phyloP scores from a whole-genome alignment of 1,140 invertebrate species.

The Drosophila sproati region DNA sequence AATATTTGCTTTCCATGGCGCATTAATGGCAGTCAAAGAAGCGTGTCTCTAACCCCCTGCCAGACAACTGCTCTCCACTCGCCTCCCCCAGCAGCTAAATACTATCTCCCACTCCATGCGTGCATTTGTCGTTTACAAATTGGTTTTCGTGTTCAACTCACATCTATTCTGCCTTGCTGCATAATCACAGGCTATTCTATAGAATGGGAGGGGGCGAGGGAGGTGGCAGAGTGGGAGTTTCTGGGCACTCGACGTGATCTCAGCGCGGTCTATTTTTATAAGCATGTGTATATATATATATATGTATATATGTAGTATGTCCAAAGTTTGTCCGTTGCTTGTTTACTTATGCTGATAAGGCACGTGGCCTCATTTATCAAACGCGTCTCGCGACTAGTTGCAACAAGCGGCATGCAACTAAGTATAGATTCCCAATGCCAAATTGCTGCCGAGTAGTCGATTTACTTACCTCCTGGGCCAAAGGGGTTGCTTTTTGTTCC shows the following conservation, averaged over 20 bases:
- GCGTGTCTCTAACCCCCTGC: slow-evolving; percentile 35
- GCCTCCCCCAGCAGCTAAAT: background rate
- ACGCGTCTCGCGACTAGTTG: slow-evolving; percentile 52
- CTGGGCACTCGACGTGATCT: slow-evolving; percentile 58
- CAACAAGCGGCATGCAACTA: slow-evolving; percentile 74
- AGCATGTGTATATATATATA: background rate
- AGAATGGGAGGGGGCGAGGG: background rate
- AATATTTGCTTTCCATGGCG: slow-evolving; percentile 68
- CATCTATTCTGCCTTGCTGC: slow-evolving; percentile 75
- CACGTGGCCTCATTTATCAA: slow-evolving; percentile 82
- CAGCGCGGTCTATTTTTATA: slow-evolving; percentile 62
- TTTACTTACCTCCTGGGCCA: slow-evolving; percentile 27
- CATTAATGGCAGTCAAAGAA: slow-evolving; percentile 73
- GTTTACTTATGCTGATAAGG: slow-evolving; percentile 73
- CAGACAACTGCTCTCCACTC: background rate
- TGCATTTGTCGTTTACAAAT: slow-evolving; percentile 81
- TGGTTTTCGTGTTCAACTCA: slow-evolving; percentile 76
- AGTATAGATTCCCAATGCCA: slow-evolving; percentile 39
- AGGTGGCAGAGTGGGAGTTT: background rate
- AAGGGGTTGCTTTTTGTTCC: slow-evolving; percentile 46
- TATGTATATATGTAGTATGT: slow-evolving; percentile 21
- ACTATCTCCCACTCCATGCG: slow-evolving; percentile 20
- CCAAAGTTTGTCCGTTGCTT: slow-evolving; percentile 54
- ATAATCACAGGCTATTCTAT: slow-evolving; percentile 66
- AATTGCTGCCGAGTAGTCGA: slow-evolving; percentile 41